Percentiles rank a stretch among this genome's conserved stretches.
Conservation (phyloP, 2,888 invertebrate species). For the Tridacna crocea region DNA sequence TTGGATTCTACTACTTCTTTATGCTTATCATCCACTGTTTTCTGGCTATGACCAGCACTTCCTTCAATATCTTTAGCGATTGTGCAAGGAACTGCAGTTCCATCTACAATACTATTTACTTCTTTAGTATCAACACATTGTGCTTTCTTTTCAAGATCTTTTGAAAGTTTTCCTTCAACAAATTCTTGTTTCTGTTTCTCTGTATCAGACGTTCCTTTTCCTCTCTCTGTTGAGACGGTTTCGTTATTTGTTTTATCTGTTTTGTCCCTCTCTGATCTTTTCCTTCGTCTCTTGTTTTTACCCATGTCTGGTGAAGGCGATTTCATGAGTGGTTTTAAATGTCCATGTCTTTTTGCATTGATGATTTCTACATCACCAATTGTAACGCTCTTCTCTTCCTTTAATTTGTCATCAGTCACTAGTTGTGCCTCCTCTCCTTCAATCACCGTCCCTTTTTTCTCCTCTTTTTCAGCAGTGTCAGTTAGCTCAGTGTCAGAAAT, state of each 20-base stretch:
- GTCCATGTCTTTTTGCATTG: slow-evolving; percentile 22
- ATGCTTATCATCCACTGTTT: not conserved
- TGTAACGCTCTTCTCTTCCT: slow-evolving; percentile 16
- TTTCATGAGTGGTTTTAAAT: slow-evolving; percentile 31
- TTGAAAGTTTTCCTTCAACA: not conserved
- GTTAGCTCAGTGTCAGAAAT: slow-evolving; percentile 17
- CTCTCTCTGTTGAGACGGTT: not conserved
- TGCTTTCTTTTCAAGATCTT: not conserved
- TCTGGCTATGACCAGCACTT: not conserved
- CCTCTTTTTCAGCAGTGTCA: not conserved
- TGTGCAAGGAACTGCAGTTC: not conserved
- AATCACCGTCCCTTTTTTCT: not conserved
- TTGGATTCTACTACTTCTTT: not conserved
- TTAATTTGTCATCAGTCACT: not conserved
- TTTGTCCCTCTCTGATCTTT: not conserved
- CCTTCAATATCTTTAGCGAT: not conserved
- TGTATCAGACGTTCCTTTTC: not conserved
- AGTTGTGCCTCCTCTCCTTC: not conserved
- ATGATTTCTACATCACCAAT: slow-evolving; percentile 27
- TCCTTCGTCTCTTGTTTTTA: slow-evolving; percentile 7
- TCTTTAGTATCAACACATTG: no score
- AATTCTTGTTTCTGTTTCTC: slow-evolving; percentile 4
- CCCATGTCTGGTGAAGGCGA: slow-evolving; percentile 33
- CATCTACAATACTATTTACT: no score
- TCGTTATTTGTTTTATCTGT: not conserved